Base-by-base conservation (phyloP, 2,113 vertebrate species). In the Ceuthmochares aereus region DNA sequence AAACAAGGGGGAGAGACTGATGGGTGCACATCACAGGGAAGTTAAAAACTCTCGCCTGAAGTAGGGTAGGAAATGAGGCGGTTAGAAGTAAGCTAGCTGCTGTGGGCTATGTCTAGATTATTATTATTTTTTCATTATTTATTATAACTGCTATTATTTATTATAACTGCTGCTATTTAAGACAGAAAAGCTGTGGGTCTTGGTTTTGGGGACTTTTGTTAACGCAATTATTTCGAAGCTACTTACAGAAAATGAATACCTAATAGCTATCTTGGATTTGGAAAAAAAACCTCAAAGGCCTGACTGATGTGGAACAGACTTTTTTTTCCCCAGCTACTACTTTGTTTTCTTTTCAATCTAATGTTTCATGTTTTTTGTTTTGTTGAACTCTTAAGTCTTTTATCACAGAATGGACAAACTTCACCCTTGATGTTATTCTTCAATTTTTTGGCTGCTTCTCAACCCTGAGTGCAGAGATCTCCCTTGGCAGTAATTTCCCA, bases 41-140 rank as follows among this genome's bases (percentile, higher is more conserved):
- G 25, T 76, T 74, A 69, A 62, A 85, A 70, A 56, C 81, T 82
- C 60, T 87, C 49, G n/a, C 52, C 72, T 75, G 25, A 93, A 90
- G 49, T 17, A 45, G 72, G 73, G 30, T 55, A 78, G 34, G 23
- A 77, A 91, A 73, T 42, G 0, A 85, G 72, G 47, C 1, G 0
- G 69, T 87, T 37, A 64, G 55, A 83, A 58, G 22, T 54, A 83
- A 68, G 49, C 47, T 75, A 52, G 37, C 40, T 93, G 42, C 64
- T 91, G 59, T 32, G 29, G 40, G 20, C 69, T 75, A 67, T 52
- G 62, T 73, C n/a, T 70, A 76, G 40, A n/a, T 51, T 81, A 27
- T 7, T 36, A n/a, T 64, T 64, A 66, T 84, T 80, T 86, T 29
- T 59, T 74, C 2, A 1, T 58, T 88, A 55, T 43, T 84, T 92